These are phyloP conservation scores for Neomicropteryx cornuta DNA, from an alignment of 1,140 invertebrate species.

Conservation along the genomic window DNA sequence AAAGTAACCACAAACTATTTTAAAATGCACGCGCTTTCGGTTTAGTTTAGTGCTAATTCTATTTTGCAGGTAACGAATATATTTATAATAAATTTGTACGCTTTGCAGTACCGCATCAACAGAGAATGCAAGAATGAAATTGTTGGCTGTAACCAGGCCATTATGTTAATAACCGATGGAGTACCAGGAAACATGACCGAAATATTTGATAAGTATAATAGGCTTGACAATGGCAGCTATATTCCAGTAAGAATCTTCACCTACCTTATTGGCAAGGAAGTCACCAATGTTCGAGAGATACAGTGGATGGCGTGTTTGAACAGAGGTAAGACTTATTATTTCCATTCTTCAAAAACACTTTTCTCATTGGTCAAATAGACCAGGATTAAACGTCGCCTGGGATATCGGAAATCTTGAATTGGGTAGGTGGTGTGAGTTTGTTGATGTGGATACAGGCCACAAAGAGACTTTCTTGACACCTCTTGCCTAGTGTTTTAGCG, in stretches of 20 bases:
- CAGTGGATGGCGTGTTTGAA: conserved; percentile 94
- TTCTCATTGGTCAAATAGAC: too few species aligned
- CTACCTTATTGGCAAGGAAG: conserved; percentile 92
- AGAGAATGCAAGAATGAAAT: conserved; percentile 44
- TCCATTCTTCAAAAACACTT: too few species aligned
- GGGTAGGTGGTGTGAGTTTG: neutral
- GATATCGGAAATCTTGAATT: neutral
- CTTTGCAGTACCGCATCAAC: conserved; percentile 40
- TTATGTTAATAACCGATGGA: conserved; percentile 98
- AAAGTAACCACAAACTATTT: too few species aligned
- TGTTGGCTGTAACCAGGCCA: conserved; percentile 85
- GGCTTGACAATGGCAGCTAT: conserved; percentile 46
- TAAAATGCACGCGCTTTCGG: too few species aligned
- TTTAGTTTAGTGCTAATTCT: too few species aligned
- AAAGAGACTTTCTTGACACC: too few species aligned
- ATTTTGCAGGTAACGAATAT: conserved; percentile 4
- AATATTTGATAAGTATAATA: conserved; percentile 81
- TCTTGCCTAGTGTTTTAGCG: too few species aligned
- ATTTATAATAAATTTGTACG: conserved; percentile 5
- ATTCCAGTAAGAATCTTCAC: conserved; percentile 91
- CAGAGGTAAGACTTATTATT: conserved; percentile 73
- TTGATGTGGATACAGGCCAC: too few species aligned
- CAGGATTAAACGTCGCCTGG: neutral
- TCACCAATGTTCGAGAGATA: conserved; percentile 83
- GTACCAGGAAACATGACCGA: conserved; percentile 83